Base-by-base conservation (phyloP, 1,140 invertebrate species). In the Triops cancriformis region DNA sequence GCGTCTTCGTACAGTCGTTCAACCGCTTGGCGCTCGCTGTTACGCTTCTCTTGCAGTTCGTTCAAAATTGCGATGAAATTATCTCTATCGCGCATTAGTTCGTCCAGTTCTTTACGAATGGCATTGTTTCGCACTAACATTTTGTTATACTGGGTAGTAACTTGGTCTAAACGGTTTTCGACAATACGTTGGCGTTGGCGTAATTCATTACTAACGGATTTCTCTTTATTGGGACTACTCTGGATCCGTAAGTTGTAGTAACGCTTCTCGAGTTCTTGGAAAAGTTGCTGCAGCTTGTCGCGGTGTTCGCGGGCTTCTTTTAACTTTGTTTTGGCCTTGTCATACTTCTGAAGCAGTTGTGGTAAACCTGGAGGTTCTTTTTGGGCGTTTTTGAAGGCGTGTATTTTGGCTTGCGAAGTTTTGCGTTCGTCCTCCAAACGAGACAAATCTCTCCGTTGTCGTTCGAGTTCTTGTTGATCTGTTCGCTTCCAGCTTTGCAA, bases 1-100 rank as follows among this genome's bases (percentile, higher is more conserved):
- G 64, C 43, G 73, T 78, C 77, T 78, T 78, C 77, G 37, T 78
- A 78, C 3, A 78, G 72, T n/a, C 77, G 31, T 27, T 78, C 77
- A 7, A 78, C 72, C 1, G 73, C 12, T 6, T n/a, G 18, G 23
- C 77, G 31, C 9, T 43, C 77, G 42, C 73, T 26, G 31, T 42
- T 78, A 11, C 77, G 64, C 26, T 73, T 73, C 31, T 74, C 73
- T 26, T 45, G 41, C 1, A 78, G n/a, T 45, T 78, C 51, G 26
- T 74, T 73, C n/a, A 73, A 42, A 73, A 41, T 74, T 73, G 7
- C 42, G 11, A 43, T 78, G 27, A 78, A 78, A 12, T 73, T 37
- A 41, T 73, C 72, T 37, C 73, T 78, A 1, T 73, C 77, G 0
- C 73, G 64, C 42, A 78, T 73, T 23, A 78, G 26, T 42, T 78